Evolutionary conservation across 2,888 invertebrate species (phyloP).

Genomic region (Entomobrya proxima): DNA sequence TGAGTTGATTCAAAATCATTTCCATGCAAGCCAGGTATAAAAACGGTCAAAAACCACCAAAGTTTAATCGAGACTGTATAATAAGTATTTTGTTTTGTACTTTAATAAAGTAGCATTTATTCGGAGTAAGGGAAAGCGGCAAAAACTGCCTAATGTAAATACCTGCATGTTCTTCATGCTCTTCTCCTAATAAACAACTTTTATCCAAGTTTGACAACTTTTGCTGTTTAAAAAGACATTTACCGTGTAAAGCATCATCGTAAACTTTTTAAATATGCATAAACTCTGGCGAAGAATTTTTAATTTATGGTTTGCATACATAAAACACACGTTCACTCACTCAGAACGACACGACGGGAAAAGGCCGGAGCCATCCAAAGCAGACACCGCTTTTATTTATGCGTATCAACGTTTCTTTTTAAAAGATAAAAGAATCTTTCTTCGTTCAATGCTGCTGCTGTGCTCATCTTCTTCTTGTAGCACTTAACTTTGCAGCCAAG

Average conservation of each 20-base stretch:
- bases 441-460: not conserved
- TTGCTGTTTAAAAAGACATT: not conserved
- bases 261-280: slow-evolving; percentile 25
- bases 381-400: not conserved
- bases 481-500: not conserved
- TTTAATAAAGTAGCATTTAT: no score
- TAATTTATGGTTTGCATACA: slow-evolving; percentile 12
- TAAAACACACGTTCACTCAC: not conserved
- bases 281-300: slow-evolving; percentile 17
- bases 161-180: not conserved
- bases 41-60: not conserved
- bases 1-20: no score
- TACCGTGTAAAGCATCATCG: slow-evolving; percentile 3
- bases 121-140: not conserved
- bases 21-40: not conserved
- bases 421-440: slow-evolving; percentile 8
- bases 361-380: not conserved
- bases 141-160: no score
- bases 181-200: not conserved
- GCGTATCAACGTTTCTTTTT: slow-evolving; percentile 15
- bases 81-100: not conserved
- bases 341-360: not conserved
- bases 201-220: slow-evolving; percentile 15
- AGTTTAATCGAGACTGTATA: not conserved
- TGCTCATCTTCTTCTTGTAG: not conserved